Evolutionary conservation across 2,888 invertebrate species (phyloP).

Genomic region (Nemapogon koenigi): DNA sequence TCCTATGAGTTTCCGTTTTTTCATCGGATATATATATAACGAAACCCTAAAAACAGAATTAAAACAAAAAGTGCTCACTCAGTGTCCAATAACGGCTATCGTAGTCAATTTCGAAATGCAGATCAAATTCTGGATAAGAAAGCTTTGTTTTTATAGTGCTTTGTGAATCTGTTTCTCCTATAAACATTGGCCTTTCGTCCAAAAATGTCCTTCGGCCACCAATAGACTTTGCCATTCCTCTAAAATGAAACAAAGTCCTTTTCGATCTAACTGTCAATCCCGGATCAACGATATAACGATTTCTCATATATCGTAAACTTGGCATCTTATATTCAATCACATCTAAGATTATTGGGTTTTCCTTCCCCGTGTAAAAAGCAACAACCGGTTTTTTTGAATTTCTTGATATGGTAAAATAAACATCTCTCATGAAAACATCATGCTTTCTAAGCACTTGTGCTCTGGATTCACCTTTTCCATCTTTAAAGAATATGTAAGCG

Average conservation of each 20-base stretch:
- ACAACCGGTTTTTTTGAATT: conserved; percentile 25
- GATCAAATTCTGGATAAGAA: conserved; percentile 33
- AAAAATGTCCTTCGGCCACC: not conserved
- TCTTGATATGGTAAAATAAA: conserved; percentile 22
- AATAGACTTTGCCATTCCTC: not conserved
- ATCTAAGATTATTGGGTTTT: conserved; percentile 25
- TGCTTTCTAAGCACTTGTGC: conserved; percentile 26
- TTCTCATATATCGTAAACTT: no score
- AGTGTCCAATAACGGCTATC: conserved; percentile 21
- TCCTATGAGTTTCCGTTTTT: no score
- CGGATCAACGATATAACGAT: conserved; percentile 25
- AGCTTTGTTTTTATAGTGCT: conserved; percentile 28
- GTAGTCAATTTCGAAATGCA: conserved; percentile 31
- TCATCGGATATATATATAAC: no score
- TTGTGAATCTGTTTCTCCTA: conserved; percentile 23
- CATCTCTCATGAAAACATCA: conserved; percentile 31
- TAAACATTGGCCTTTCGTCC: not conserved
- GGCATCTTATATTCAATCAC: conserved; percentile 19
- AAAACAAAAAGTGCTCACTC: no score
- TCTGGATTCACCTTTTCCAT: conserved; percentile 24
- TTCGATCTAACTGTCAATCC: conserved; percentile 30
- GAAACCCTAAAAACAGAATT: no score
- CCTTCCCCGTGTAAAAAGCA: conserved; percentile 39
- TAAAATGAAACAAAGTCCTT: conserved; percentile 23
- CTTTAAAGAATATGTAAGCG: conserved; percentile 33